Conservation (phyloP, 2,113 vertebrate genomes). For the Neolamprologus sp. region DNA sequence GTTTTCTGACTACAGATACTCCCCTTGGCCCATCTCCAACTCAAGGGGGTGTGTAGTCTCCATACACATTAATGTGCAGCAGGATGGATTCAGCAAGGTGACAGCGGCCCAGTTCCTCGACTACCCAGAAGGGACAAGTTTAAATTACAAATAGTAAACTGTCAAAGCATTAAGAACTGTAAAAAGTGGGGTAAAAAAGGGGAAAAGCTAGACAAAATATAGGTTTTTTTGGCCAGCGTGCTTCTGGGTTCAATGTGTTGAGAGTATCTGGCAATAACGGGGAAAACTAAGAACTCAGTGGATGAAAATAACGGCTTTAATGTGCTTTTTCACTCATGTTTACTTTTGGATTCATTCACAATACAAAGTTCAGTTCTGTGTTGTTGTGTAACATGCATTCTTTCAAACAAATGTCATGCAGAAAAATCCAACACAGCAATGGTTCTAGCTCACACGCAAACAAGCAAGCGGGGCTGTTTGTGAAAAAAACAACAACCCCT, state of each 20-base stretch:
- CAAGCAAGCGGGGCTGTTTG: background rate
- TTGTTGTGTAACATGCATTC: background rate
- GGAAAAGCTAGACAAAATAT: background rate
- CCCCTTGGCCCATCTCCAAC: slow-evolving; percentile 20
- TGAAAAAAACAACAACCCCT: background rate
- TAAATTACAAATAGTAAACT: background rate
- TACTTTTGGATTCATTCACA: background rate
- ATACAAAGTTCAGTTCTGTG: background rate
- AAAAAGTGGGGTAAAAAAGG: background rate
- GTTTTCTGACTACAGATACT: background rate
- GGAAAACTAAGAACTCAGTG: background rate
- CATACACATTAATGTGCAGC: background rate
- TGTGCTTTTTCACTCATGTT: background rate
- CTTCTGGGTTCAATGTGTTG: background rate
- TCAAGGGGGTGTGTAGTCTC: slow-evolving; percentile 30
- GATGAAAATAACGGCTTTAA: background rate
- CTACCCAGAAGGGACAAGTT: background rate
- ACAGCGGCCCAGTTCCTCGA: background rate
- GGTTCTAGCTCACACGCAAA: background rate
- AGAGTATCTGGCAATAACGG: background rate
- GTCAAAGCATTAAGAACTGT: background rate
- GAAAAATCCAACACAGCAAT: background rate
- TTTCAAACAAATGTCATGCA: slow-evolving; percentile 8
- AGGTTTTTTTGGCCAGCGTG: background rate
- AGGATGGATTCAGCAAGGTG: background rate